A percentile compares a stretch with the other conserved stretches of the same genome.
These are phyloP conservation scores for Drosophila setifemur DNA, from an alignment of 1,140 invertebrate genomes.

Conservation along the genomic window DNA sequence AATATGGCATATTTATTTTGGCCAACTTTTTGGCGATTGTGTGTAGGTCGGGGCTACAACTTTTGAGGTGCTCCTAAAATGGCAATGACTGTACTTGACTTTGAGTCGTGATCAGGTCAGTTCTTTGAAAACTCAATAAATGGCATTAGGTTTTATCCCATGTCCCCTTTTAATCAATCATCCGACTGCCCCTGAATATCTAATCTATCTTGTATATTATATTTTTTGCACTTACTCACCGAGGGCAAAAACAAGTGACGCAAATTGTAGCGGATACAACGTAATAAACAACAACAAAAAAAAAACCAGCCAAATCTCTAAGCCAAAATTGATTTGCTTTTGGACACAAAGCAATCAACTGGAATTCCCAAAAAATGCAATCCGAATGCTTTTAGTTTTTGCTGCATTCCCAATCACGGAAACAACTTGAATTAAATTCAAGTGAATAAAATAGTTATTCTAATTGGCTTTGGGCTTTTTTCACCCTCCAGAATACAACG, in stretches of 20 bases:
- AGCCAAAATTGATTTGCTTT: no score
- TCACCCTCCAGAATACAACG: not conserved
- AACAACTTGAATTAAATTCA: conserved; percentile 13
- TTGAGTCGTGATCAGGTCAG: conserved; percentile 7
- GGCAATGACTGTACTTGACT: conserved; percentile 32
- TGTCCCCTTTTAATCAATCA: not conserved
- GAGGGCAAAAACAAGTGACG: conserved; percentile 8
- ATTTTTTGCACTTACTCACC: conserved; percentile 14
- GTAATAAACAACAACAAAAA: conserved; percentile 17
- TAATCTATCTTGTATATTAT: conserved; percentile 24
- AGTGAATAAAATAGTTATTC: conserved; percentile 10
- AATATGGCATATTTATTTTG: conserved; percentile 11
- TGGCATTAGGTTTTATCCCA: not conserved
- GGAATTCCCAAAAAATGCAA: conserved; percentile 25
- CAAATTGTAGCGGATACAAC: conserved; percentile 13
- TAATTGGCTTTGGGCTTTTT: not conserved
- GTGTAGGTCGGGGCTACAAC: conserved; percentile 17
- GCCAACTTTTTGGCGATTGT: conserved; percentile 1
- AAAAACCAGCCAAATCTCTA: not conserved
- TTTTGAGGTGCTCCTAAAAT: conserved; percentile 5
- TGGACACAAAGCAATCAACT: conserved; percentile 5
- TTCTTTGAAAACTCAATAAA: not conserved
- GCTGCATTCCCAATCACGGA: no score
- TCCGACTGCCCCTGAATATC: conserved; percentile 1
- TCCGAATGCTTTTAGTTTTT: no score